These are phyloP conservation scores for Heliconius hewitsoni DNA, from an alignment of 1,140 invertebrate genomes.

Conservation along the genomic window DNA sequence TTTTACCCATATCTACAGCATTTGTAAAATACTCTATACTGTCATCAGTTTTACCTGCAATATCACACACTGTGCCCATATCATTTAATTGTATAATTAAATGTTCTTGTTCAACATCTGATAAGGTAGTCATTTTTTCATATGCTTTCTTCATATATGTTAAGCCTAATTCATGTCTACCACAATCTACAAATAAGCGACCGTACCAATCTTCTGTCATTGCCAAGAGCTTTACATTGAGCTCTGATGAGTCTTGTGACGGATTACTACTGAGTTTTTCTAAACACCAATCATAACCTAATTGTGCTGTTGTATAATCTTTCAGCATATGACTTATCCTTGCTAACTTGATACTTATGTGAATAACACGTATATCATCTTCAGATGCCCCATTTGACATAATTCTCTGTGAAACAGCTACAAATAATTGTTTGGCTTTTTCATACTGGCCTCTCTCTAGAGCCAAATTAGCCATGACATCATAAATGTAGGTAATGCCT, in stretches of 20 bases:
- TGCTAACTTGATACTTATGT: constrained; percentile 87
- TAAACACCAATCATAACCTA: constrained; percentile 90
- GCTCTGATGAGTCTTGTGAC: constrained; percentile 76
- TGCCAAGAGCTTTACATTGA: constrained; percentile 84
- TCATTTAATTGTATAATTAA: constrained; percentile 92
- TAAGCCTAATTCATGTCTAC: constrained; percentile 85
- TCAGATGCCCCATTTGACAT: constrained; percentile 85
- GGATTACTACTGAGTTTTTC: constrained; percentile 84
- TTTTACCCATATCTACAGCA: constrained; percentile 86
- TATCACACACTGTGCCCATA: constrained; percentile 88
- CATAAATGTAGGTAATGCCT: constrained; percentile 93
- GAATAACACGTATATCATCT: constrained; percentile 87
- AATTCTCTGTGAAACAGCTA: constrained; percentile 89
- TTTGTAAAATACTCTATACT: constrained; percentile 87
- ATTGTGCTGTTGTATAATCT: constrained; percentile 85
- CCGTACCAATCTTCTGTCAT: constrained; percentile 92
- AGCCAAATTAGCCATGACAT: constrained; percentile 95
- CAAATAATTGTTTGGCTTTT: constrained; percentile 93
- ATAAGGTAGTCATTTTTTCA: constrained; percentile 83
- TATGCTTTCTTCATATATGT: constrained; percentile 87
- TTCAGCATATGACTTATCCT: constrained; percentile 85
- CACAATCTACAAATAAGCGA: constrained; percentile 85
- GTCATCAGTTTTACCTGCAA: constrained; percentile 84
- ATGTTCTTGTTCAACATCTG: constrained; percentile 87
- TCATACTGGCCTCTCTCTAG: constrained; percentile 87